Percentiles rank a stretch among this genome's conserved stretches.
Conservation (phyloP, 1,140 invertebrate species). For the Riptortus pedestris region DNA sequence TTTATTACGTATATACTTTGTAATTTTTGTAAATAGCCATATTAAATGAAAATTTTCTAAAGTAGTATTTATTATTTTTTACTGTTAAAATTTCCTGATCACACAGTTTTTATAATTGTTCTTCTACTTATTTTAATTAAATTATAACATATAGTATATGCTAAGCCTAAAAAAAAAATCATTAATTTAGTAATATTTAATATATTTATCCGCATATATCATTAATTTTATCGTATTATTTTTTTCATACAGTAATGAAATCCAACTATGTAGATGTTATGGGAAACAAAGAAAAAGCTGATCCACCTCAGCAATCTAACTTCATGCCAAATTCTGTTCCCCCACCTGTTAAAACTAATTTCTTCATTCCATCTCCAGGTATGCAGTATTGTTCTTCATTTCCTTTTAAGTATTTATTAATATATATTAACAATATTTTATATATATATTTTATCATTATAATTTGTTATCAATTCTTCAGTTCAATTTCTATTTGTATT, state of each 20-base stretch:
- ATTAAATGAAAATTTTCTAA: too few relatives aligned
- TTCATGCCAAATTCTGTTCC: conserved; percentile 25
- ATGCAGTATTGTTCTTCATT: conserved; percentile 19
- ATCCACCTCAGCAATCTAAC: conserved; percentile 37
- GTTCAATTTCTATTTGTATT: conserved; percentile 15
- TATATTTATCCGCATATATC: too few relatives aligned
- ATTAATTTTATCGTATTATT: conserved; percentile 17
- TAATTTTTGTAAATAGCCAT: too few relatives aligned
- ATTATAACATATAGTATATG: too few relatives aligned
- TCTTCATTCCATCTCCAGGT: conserved; percentile 43
- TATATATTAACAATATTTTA: not conserved
- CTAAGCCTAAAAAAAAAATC: too few relatives aligned
- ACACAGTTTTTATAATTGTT: too few relatives aligned
- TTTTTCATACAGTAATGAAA: conserved; percentile 49
- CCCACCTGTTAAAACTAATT: conserved; percentile 23
- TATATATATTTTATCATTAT: not conserved
- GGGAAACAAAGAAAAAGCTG: conserved; percentile 50
- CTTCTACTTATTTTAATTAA: too few relatives aligned
- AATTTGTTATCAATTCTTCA: not conserved
- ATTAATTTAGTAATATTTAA: too few relatives aligned
- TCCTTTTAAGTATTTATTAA: not conserved
- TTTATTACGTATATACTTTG: too few relatives aligned
- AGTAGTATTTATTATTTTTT: too few relatives aligned
- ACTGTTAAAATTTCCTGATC: too few relatives aligned
- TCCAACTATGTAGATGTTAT: conserved; percentile 79